Base-by-base conservation (phyloP, 2,888 invertebrate species). In the Tenthredo notha region DNA sequence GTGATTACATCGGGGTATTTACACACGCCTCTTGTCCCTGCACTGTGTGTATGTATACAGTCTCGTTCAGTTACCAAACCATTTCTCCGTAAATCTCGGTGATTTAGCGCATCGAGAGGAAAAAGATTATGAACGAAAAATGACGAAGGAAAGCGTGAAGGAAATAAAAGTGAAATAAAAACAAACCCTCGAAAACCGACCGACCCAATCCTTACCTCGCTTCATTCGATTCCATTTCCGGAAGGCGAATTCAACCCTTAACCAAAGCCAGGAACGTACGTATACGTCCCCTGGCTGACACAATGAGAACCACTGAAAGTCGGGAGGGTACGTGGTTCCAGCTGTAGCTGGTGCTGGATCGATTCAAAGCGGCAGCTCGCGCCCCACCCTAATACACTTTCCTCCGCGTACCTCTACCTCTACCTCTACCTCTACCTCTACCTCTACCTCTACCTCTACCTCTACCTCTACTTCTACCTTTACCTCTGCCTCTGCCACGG, bases 311-410 rank as follows among this genome's bases (percentile, higher is more conserved):
- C 91, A 84, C 92, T 92, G 91, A 84, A 82, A 29, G 72, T 85
- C 85, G 84, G 85, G 86, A 80, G 86, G 88, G 88, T 88, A 89
- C 88, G 91, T 89, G 90, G 86, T 88, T 89, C 89, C 90, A 91
- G 90, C 89, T 91, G 89, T 90, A 91, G 91, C 87, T 88, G 87
- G 88, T 89, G 90, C 90, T 89, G 92, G 92, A 93, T 92, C 93
- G 93, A 93, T 92, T 92, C 92, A 92, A 92, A 92, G 92, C 92
- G 90, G 90, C 90, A 91, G 91, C 90, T 88, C 91, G 88, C 91
- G 91, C 91, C 91, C 92, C 90, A 91, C 92, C 91, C 92, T 90
- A 90, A 91, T 91, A 91, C 91, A 89, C 90, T 89, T 91, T 92
- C 86, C 91, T 90, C 91, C 91, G 89, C 83, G 75, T 86, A 86